phyloP scores from a whole-genome alignment of 2,797 vertebrate species.

The Xerus rutilus region DNA sequence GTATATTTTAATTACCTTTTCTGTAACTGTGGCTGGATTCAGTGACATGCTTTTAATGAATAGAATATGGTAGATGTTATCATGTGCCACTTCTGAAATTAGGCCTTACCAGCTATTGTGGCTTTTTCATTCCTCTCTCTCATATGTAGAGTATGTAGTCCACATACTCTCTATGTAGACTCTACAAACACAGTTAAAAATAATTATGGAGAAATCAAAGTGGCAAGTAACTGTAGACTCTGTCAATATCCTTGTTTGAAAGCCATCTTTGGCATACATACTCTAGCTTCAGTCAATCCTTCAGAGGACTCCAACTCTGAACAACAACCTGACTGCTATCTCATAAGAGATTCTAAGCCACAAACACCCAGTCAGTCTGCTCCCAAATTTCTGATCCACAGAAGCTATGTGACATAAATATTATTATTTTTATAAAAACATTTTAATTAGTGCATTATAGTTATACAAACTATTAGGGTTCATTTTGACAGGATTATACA shows the following conservation, averaged over 20 bases:
- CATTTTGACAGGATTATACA: too few species aligned
- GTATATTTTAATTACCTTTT: neutral
- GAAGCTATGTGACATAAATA: neutral
- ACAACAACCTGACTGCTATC: neutral
- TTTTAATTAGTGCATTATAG: too few species aligned
- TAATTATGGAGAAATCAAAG: neutral
- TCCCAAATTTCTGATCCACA: neutral
- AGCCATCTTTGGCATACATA: neutral
- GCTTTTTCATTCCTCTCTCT: neutral
- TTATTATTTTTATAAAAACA: neutral
- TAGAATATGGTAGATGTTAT: neutral
- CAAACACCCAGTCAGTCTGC: neutral
- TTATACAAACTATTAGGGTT: too few species aligned
- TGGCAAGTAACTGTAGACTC: neutral
- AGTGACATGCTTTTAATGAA: neutral
- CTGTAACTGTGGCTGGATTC: neutral
- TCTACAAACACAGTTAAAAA: neutral
- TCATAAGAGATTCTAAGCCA: neutral
- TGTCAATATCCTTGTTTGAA: too few species aligned
- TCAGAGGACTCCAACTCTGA: neutral
- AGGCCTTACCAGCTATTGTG: neutral
- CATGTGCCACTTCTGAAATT: neutral
- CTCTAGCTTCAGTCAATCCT: neutral
- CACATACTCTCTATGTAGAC: neutral
- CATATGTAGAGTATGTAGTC: too few species aligned